A percentile compares a stretch with the other conserved stretches of the same genome.
These are phyloP conservation scores for Pteropus alecto DNA, from an alignment of 2,113 vertebrate genomes.

Conservation along the genomic window DNA sequence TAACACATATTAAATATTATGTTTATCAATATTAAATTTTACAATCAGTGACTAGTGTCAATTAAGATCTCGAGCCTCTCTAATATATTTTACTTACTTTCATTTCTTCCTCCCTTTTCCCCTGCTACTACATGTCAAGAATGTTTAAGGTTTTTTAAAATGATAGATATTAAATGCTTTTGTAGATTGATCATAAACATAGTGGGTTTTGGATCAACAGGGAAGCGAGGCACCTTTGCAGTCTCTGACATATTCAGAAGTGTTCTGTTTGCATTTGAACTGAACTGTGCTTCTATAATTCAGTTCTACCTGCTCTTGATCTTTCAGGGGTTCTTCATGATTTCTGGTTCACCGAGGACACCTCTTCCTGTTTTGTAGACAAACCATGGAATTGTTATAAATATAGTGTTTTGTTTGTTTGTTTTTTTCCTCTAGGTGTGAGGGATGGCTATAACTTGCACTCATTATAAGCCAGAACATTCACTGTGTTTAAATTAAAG, in stretches of 20 bases:
- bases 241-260: background rate
- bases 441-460: background rate
- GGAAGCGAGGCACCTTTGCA: background rate
- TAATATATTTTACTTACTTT: background rate
- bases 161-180: background rate
- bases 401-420: background rate
- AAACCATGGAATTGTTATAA: background rate
- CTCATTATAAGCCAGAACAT: background rate
- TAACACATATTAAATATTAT: background rate
- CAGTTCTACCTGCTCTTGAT: background rate
- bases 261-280: background rate
- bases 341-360: background rate
- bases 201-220: background rate
- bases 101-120: background rate
- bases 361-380: background rate
- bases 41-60: background rate
- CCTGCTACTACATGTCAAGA: background rate
- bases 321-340: background rate
- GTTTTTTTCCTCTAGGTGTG: background rate
- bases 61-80: background rate
- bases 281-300: background rate
- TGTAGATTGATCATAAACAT: background rate
- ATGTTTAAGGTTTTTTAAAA: background rate
- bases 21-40: background rate
- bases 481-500: background rate